Percentiles rank a stretch among this genome's conserved stretches.
Conservation (phyloP, 1,140 invertebrate species). For the Orchesella cincta region DNA sequence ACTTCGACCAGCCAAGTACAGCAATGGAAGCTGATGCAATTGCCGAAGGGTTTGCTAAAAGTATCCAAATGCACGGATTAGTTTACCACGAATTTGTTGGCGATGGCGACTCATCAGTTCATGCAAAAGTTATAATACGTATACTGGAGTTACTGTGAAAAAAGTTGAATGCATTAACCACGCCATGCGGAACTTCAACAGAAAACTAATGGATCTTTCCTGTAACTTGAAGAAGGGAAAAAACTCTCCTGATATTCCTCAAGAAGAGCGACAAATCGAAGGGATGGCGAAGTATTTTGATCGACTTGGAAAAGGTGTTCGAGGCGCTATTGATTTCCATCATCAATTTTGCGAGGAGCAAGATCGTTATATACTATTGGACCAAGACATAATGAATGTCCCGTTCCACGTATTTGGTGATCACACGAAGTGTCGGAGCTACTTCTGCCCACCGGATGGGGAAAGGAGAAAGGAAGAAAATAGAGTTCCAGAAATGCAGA, state of each 20-base stretch:
- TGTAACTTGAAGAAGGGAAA: background rate
- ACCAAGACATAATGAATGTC: constrained; percentile 11
- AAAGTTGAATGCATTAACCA: background rate
- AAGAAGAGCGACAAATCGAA: background rate
- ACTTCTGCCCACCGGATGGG: background rate
- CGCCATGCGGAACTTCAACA: background rate
- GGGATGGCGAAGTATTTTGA: background rate
- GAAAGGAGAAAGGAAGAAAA: background rate
- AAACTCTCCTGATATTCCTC: background rate
- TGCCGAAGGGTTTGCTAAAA: background rate
- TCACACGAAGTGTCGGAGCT: constrained; percentile 1
- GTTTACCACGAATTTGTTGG: background rate
- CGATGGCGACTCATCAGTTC: background rate
- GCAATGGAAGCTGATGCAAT: background rate
- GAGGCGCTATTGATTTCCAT: constrained; percentile 9
- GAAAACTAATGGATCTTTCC: background rate
- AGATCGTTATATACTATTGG: background rate
- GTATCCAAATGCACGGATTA: background rate
- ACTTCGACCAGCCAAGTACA: background rate
- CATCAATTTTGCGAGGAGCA: background rate
- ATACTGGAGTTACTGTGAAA: background rate
- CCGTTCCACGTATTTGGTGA: constrained; percentile 17
- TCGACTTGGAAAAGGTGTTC: background rate
- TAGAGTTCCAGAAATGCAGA: background rate
- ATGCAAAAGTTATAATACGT: background rate